phyloP scores from a whole-genome alignment of 2,113 vertebrate genomes.

The Vanacampus margaritifer region DNA sequence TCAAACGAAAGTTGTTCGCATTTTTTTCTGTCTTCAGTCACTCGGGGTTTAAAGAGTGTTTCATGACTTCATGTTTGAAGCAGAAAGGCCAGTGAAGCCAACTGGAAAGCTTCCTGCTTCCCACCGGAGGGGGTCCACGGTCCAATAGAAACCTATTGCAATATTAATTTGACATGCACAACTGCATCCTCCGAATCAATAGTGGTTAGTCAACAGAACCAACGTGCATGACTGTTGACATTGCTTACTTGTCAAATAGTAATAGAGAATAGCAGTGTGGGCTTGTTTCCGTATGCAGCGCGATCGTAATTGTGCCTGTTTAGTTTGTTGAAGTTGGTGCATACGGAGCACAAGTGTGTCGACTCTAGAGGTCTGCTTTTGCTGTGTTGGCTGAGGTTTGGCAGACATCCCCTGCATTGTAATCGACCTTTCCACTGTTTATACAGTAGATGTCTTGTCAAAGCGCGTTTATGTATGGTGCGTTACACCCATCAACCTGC shows the following conservation, averaged over 20 bases:
- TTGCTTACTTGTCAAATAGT: constrained; percentile 44
- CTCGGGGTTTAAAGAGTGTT: neutral
- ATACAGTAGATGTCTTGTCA: constrained; percentile 55
- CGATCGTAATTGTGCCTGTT: constrained; percentile 55
- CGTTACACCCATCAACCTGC: constrained; percentile 37
- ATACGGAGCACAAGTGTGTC: constrained; percentile 16
- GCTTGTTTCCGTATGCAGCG: constrained; percentile 54
- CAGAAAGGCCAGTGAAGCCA: constrained; percentile 42
- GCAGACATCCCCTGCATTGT: constrained; percentile 49
- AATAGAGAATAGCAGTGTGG: constrained; percentile 50
- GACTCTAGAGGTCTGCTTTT: constrained; percentile 26
- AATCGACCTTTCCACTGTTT: constrained; percentile 50
- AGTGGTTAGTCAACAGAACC: constrained; percentile 44
- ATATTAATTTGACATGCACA: constrained; percentile 62
- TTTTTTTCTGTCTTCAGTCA: neutral
- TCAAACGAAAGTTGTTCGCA: too few relatives aligned
- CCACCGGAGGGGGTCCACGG: constrained; percentile 62
- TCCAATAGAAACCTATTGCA: constrained; percentile 61
- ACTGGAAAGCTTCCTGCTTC: constrained; percentile 53
- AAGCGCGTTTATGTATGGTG: constrained; percentile 48
- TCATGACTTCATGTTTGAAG: neutral
- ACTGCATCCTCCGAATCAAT: constrained; percentile 41
- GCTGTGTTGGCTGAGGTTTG: constrained; percentile 52
- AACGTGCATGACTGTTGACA: constrained; percentile 39
- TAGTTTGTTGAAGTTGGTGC: constrained; percentile 51